Conservation (phyloP, 2,797 vertebrate species). For the Lycodopsis pacificus region DNA sequence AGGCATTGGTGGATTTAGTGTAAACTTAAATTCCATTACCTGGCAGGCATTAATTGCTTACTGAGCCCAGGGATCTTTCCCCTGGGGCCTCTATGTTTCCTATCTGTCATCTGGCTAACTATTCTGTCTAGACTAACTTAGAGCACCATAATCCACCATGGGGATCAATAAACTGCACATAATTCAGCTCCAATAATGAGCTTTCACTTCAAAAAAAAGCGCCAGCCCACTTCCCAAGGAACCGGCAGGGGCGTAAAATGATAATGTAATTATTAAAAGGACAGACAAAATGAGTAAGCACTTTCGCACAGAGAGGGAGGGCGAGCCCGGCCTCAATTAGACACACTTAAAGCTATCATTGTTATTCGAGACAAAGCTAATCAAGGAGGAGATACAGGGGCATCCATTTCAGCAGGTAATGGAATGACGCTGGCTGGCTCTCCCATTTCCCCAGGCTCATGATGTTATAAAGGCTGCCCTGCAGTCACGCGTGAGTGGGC, state of each 20-base stretch:
- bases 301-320: constrained; percentile 87
- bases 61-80: constrained; percentile 95
- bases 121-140: constrained; percentile 99
- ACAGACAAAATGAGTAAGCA: constrained; percentile 98
- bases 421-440: constrained; percentile 72
- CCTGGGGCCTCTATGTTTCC: constrained; percentile 97
- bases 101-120: constrained; percentile 99
- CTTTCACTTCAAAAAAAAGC: constrained; percentile 99
- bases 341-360: constrained; percentile 91
- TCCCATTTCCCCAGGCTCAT: constrained; percentile 71
- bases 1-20: constrained; percentile 98
- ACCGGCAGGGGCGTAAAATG: constrained; percentile 94
- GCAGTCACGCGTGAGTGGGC: constrained; percentile 72
- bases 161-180: constrained; percentile 99
- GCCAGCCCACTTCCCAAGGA: constrained; percentile 94
- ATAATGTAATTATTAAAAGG: constrained; percentile 99
- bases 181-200: constrained; percentile 99
- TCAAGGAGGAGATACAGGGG: constrained; percentile 83
- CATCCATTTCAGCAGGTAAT: constrained; percentile 84
- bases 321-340: constrained; percentile 93
- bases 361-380: constrained; percentile 87
- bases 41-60: constrained; percentile 99
- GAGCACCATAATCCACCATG: constrained; percentile 99
- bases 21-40: constrained; percentile 99
- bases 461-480: constrained; percentile 76